Evolutionary conservation across 2,113 vertebrate species (phyloP).

Genomic region (Sebastes schlegelii): DNA sequence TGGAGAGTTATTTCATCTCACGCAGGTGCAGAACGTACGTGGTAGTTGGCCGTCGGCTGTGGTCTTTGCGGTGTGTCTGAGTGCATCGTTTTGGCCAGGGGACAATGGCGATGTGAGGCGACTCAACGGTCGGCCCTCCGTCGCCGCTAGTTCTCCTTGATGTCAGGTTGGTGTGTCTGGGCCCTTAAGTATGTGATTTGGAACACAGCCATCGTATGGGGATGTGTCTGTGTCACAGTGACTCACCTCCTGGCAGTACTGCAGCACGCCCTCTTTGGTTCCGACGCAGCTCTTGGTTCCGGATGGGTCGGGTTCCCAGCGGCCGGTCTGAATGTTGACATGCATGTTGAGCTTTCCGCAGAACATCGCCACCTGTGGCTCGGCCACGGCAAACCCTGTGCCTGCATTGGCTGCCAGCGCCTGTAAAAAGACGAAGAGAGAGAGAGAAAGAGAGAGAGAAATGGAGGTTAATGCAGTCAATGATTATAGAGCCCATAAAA

Average conservation of each 20-base stretch:
- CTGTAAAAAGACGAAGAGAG: conserved; percentile 72
- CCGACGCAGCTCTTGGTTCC: conserved; percentile 91
- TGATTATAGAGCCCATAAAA: conserved; percentile 15
- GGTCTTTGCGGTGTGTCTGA: too few relatives aligned
- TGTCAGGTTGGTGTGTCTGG: too few relatives aligned
- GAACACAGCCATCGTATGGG: too few relatives aligned
- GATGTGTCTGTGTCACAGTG: conserved; percentile 10
- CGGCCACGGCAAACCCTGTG: conserved; percentile 93
- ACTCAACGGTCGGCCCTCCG: too few relatives aligned
- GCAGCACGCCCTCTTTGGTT: conserved; percentile 93
- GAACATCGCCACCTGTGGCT: conserved; percentile 98
- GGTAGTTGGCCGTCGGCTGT: too few relatives aligned
- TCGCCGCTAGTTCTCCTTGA: too few relatives aligned
- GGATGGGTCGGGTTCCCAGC: conserved; percentile 95
- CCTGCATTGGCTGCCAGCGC: conserved; percentile 94
- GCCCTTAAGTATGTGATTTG: too few relatives aligned
- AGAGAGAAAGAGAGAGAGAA: neutral
- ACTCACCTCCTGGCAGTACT: conserved; percentile 98
- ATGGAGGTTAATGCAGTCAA: conserved; percentile 67
- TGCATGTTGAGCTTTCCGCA: conserved; percentile 99
- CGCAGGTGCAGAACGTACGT: too few relatives aligned
- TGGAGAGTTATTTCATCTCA: too few relatives aligned
- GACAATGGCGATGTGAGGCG: too few relatives aligned
- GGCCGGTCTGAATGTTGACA: conserved; percentile 96
- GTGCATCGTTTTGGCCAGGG: too few relatives aligned